Evolutionary conservation across 2,797 vertebrate genomes (phyloP), one percentile per base, ranked within the genome.

Genomic region (Microctenopoma stevenorrisi): DNA sequence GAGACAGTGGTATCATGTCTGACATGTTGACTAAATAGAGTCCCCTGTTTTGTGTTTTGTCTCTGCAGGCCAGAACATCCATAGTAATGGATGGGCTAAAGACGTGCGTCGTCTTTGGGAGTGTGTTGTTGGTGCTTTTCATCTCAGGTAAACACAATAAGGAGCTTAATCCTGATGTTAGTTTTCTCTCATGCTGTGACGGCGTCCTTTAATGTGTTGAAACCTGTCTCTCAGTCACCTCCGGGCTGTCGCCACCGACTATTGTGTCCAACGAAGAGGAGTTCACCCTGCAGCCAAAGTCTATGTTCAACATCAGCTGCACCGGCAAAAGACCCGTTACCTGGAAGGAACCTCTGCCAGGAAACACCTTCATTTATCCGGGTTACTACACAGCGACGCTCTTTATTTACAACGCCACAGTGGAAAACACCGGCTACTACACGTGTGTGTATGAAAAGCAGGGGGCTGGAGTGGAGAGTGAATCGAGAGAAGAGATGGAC

Each of bases 231-330:
- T 14, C 81, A 91, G 91, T 84, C 7, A 52, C 64, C 51, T 93
- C 91, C 78, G 93, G 93, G 79, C 80, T 91, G 67, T 78, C 82
- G 0, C 80, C 94, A 25, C 97, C 96, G 0, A 90, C 87, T n/a
- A 94, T 98, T 76, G 86, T 93, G 58, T 95, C 96, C 7, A 84
- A 90, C 0, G 64, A 92, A 44, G 74, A 92, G 0, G 94, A 96
- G 68, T 95, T 96, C 77, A 81, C 95, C 47, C 91, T 98, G 30
- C 89, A 84, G 76, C 90, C 94, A 49, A 90, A 94, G 62, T 94
- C 96, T 7, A 78, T 92, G 40, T 95, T 99, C 87, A 95, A 93
- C 55, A 87, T 99, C 54, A 95, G 89, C 78, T 99, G 98, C 72
- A 95, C 89, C 1, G 96, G 97, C 11, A 93, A 96, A 74, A 93